A percentile compares a stretch with the other conserved stretches of the same genome.
phyloP scores from a whole-genome alignment of 53 echinoderm and acorn worm species.

The Holothuria leucospilota region DNA sequence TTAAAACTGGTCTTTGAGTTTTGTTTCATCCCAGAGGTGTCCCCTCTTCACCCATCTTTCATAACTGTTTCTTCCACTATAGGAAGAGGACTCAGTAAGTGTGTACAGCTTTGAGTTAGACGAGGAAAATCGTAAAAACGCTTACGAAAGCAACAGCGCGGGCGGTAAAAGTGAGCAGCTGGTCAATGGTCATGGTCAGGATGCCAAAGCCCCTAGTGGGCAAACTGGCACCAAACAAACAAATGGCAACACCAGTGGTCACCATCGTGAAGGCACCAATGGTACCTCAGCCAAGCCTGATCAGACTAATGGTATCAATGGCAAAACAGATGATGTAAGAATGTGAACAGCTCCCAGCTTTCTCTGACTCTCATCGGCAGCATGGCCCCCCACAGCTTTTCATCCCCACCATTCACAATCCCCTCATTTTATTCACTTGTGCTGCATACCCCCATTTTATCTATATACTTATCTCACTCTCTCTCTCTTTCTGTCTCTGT shows the following conservation, averaged over 20 bases:
- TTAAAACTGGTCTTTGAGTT: background rate
- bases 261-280: conserved; percentile 13
- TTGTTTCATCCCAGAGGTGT: background rate
- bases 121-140: conserved; percentile 46
- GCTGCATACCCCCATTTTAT: background rate
- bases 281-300: conserved; percentile 12
- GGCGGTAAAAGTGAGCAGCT: background rate
- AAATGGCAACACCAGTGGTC: conserved; percentile 6
- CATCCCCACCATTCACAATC: background rate
- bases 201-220: background rate
- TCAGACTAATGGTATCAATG: background rate
- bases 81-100: conserved; percentile 82
- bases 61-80: conserved; percentile 27
- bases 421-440: background rate
- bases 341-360: conserved; percentile 35
- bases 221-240: conserved; percentile 1
- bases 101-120: conserved; percentile 96
- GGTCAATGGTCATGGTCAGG: conserved; percentile 8
- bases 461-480: background rate
- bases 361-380: background rate
- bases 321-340: conserved; percentile 40
- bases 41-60: conserved; percentile 37
- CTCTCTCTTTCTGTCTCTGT: background rate
- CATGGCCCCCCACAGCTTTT: background rate
- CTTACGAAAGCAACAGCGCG: conserved; percentile 10